phyloP scores from a whole-genome alignment of 2,797 vertebrate species.

The Cynodonichthys magdalenae region DNA sequence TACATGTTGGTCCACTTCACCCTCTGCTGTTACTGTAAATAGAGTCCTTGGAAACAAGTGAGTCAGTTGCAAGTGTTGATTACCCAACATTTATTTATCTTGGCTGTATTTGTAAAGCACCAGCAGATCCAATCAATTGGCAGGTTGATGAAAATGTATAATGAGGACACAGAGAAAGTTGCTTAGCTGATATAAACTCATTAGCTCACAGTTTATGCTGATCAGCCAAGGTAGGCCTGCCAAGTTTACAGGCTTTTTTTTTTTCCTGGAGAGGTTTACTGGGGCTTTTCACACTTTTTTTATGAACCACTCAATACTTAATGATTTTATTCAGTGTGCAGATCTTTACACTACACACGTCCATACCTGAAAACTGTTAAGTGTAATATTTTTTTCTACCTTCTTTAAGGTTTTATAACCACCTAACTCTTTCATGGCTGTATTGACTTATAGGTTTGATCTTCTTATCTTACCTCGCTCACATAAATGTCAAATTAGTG shows the following conservation, averaged over 20 bases:
- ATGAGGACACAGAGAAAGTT: slow-evolving; percentile 57
- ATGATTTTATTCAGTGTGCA: slow-evolving; percentile 17
- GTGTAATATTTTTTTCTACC: background rate
- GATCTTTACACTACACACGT: slow-evolving; percentile 24
- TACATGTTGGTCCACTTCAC: slow-evolving; percentile 11
- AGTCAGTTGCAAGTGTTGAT: slow-evolving; percentile 22
- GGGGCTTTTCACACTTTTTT: slow-evolving; percentile 18
- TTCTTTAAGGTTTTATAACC: background rate
- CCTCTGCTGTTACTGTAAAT: slow-evolving; percentile 17
- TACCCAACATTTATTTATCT: slow-evolving; percentile 50
- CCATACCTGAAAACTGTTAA: slow-evolving; percentile 2
- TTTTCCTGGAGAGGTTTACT: slow-evolving; percentile 29
- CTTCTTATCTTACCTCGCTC: no score
- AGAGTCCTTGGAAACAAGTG: slow-evolving; percentile 9
- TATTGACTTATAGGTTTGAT: no score
- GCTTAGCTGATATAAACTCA: slow-evolving; percentile 57
- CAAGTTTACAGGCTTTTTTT: slow-evolving; percentile 31
- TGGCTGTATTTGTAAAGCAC: slow-evolving; percentile 45
- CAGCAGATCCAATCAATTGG: slow-evolving; percentile 56
- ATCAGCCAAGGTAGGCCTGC: slow-evolving; percentile 47
- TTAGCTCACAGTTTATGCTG: slow-evolving; percentile 58
- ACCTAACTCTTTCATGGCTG: background rate
- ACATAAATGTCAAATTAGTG: no score
- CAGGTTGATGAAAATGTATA: slow-evolving; percentile 59
- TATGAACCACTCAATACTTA: slow-evolving; percentile 4